Base-by-base conservation (phyloP, 2,797 vertebrate genomes). In the Diplodus puntazzo region DNA sequence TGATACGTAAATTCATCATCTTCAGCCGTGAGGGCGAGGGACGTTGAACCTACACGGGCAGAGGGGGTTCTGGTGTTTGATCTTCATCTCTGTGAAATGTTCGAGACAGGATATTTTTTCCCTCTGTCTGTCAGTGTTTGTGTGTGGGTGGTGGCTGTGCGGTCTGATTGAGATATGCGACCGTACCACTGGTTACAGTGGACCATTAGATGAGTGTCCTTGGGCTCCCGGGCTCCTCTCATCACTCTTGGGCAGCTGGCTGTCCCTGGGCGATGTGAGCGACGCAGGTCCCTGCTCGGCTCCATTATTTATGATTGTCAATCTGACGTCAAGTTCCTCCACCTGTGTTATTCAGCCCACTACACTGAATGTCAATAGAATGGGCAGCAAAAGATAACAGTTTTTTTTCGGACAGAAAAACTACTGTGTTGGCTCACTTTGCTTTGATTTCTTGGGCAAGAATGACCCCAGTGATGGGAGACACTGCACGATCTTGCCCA, bases 221-320 rank as follows among this genome's bases (percentile, higher is more conserved):
- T 93, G 92, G 86, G 89, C 81, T 88, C 62, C 59, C 65, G 67
- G 73, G 75, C 80, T 82, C 58, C 79, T 90, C 80, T 89, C 86
- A 91, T 93, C 88, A 91, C 79, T 89, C 86, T 73, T 85, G 83
- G 86, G 83, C 76, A 72, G 77, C 84, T 86, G 80, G 68, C 79
- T 83, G 84, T 89, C 92, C 89, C 87, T 88, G 84, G 79, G 85
- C 68, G 4, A 27, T 80, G 82, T 85, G 87, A 88, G 85, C 76
- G 4, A 73, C 70, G 71, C 80, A 73, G 84, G 81, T 69, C 73
- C 67, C 83, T 65, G 77, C 82, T 76, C 69, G 63, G 80, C 77
- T 89, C 79, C 69, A 87, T 92, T 93, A 94, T 94, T 93, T 92
- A 93, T 86, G 83, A 80, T 66, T 90, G 90, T 93, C 90, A 92